Evolutionary conservation across 2,797 vertebrate species (phyloP).

Genomic region (Mycteria americana): DNA sequence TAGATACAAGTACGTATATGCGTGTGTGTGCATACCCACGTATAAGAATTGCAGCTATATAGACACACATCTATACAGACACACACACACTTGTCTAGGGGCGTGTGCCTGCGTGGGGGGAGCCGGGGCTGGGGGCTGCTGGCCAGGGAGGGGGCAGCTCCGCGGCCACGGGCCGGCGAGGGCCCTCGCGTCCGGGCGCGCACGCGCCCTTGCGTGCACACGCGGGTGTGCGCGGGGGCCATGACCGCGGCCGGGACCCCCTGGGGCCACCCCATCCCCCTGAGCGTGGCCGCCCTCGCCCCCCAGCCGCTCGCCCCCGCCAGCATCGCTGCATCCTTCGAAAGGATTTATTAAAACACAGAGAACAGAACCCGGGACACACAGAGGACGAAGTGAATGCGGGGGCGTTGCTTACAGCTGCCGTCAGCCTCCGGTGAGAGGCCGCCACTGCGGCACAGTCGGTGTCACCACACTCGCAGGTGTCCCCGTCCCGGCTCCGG

Average conservation of each 20-base stretch:
- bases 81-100: not conserved
- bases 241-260: fast-evolving
- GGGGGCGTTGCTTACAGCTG: constrained; percentile 67
- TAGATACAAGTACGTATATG: fast-evolving
- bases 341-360: constrained; percentile 99
- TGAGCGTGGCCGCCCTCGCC: not conserved
- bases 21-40: no score
- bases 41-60: not conserved
- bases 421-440: constrained; percentile 68
- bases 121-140: not conserved
- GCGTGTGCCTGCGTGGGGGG: not conserved
- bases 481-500: not conserved
- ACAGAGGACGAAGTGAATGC: constrained; percentile 88
- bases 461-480: not conserved
- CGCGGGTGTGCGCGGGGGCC: fast-evolving
- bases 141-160: not conserved
- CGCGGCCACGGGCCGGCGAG: fast-evolving
- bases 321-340: constrained; percentile 65
- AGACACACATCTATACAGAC: no score
- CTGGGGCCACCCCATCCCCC: no score
- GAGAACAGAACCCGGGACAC: constrained; percentile 92
- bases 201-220: no score
- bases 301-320: not conserved
- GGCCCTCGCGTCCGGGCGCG: no score
- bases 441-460: constrained; percentile 14